These are phyloP conservation scores for Euura saliciscinereae DNA, from an alignment of 1,140 invertebrate species.

Conservation along the genomic window DNA sequence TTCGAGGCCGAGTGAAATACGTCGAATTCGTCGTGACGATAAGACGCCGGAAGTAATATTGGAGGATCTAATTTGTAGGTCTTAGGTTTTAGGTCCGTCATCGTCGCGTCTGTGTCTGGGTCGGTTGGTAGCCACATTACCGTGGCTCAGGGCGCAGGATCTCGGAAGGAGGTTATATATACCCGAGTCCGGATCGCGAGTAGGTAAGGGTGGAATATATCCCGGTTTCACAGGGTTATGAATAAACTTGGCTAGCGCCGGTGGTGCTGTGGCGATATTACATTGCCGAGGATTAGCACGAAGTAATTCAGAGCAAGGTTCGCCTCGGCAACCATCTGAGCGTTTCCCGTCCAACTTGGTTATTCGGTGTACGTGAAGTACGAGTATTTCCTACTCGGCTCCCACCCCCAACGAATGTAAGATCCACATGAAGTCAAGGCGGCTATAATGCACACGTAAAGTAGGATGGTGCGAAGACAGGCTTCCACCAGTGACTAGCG, in stretches of 20 bases:
- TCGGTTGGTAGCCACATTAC: not conserved
- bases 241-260: conserved; percentile 24
- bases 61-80: not conserved
- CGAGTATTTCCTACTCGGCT: too few species aligned
- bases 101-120: not conserved
- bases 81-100: not conserved
- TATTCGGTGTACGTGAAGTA: not conserved
- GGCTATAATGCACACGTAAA: too few species aligned
- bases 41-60: not conserved
- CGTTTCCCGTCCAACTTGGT: not conserved
- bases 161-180: not conserved
- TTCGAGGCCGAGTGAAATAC: not conserved
- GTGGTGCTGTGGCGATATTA: conserved; percentile 12
- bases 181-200: not conserved
- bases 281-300: conserved; percentile 14
- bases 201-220: not conserved
- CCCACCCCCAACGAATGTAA: too few species aligned
- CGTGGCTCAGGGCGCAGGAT: not conserved
- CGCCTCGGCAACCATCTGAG: not conserved
- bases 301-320: conserved; percentile 17
- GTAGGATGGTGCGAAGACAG: too few species aligned
- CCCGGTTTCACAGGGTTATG: conserved; percentile 26
- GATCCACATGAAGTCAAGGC: too few species aligned
- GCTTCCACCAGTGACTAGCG: too few species aligned
- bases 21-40: not conserved